These are phyloP conservation scores for Phanerotoma sp. DNA, from an alignment of 2,888 invertebrate species.

Conservation along the genomic window DNA sequence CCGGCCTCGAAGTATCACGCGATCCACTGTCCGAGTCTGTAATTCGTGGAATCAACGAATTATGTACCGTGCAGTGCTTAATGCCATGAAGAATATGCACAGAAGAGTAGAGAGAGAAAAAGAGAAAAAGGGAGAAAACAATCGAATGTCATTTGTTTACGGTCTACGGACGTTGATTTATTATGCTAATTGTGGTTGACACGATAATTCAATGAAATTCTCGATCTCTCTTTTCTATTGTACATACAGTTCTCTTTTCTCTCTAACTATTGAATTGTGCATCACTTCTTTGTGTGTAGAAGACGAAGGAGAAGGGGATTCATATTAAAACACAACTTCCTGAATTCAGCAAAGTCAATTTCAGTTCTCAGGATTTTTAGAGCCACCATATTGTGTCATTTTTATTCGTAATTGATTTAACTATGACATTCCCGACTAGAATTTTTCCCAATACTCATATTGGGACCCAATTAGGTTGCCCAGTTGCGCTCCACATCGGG, in stretches of 20 bases:
- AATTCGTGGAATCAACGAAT: slow-evolving; percentile 33
- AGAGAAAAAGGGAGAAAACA: slow-evolving; percentile 11
- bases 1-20: slow-evolving; percentile 30
- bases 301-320: too few relatives aligned
- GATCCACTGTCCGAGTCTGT: slow-evolving; percentile 28
- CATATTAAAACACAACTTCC: slow-evolving; percentile 18
- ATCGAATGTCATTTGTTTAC: not conserved
- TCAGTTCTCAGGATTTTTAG: too few relatives aligned
- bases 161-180: slow-evolving; percentile 9
- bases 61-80: slow-evolving; percentile 16
- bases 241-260: too few relatives aligned
- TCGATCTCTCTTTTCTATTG: too few relatives aligned
- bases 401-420: too few relatives aligned
- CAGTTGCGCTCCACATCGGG: too few relatives aligned
- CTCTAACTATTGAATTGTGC: too few relatives aligned
- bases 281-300: too few relatives aligned
- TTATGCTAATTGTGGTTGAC: slow-evolving; percentile 10
- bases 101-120: slow-evolving; percentile 19
- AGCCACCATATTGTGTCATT: too few relatives aligned
- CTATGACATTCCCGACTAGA: too few relatives aligned
- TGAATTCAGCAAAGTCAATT: slow-evolving; percentile 13
- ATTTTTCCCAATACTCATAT: too few relatives aligned
- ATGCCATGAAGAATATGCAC: not conserved
- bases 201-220: slow-evolving; percentile 10
- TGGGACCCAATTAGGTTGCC: too few relatives aligned